Evolutionary conservation across 2,888 invertebrate genomes (phyloP), one percentile per base, ranked within the genome.

Genomic region (Lobophora halterata): DNA sequence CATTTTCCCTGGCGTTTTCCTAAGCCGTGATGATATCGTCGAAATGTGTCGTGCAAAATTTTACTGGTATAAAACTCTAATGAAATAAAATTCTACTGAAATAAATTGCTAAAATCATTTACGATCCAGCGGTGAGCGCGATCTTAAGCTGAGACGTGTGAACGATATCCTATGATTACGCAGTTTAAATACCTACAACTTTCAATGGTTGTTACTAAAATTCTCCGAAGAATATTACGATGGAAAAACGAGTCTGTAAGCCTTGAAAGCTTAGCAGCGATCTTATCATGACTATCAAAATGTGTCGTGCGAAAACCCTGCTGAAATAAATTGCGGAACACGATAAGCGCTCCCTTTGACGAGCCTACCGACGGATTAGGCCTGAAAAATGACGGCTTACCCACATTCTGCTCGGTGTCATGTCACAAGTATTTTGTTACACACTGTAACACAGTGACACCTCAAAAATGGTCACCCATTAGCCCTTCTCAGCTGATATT

Each of bases 341-440:
- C 76, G 83, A 83, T 83, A 83, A 86, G 82, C 82, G 82, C 65
- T 79, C 81, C 75, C 83, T 86, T 85, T 86, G 83, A 86, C 85
- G 83, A 83, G 72, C 50, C 71, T 75, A 79, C 79, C 79, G 72
- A 68, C 72, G 83, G 85, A 86, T 87, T 85, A 86, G 71, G 55
- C 54, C 72, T 86, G 86, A 87, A 86, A 87, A 86, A 86, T 86
- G 79, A 83, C 79, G 72, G 83, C 82, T 78, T 75, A 77, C 65
- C 62, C 64, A 58, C 54, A 46, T 48, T 51, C 55, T 63, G 65
- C 13, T 34, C 36, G 36, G 26, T 60, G 67, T 58, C 58, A 57
- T 52, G 67, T 50, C 36, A 46, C 47, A 60, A 63, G 60, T 63
- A 57, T 62, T 76, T 71, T 73, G 76, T 73, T 60, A 66, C 61